Percentiles rank a stretch among this genome's conserved stretches.
phyloP scores from a whole-genome alignment of 2,113 vertebrate genomes.

The Orientallactaga bullata region DNA sequence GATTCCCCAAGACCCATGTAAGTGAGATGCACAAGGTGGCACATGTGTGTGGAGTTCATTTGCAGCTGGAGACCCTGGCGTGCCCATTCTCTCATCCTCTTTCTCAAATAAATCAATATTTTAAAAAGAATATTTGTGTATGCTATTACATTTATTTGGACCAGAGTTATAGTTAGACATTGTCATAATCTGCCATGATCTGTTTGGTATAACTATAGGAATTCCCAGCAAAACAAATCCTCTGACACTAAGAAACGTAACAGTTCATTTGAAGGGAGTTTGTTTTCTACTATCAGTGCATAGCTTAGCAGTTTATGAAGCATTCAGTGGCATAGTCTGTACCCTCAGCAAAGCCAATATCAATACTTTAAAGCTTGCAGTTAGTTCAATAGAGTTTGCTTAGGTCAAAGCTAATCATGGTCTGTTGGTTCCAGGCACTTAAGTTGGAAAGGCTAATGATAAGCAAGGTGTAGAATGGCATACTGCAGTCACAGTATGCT shows the following conservation, averaged over 20 bases:
- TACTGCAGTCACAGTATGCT: background rate
- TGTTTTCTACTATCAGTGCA: background rate
- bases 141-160: constrained; percentile 42
- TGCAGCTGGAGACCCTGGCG: no score
- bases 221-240: constrained; percentile 46
- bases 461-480: constrained; percentile 41
- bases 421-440: constrained; percentile 30
- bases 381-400: constrained; percentile 14
- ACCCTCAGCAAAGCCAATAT: constrained; percentile 19
- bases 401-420: constrained; percentile 50
- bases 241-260: background rate
- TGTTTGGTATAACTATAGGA: constrained; percentile 55
- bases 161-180: constrained; percentile 41
- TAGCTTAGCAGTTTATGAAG: constrained; percentile 46
- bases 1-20: no score
- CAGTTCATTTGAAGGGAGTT: constrained; percentile 24
- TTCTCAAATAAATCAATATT: no score
- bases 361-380: constrained; percentile 6
- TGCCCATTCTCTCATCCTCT: no score
- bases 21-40: no score
- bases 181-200: constrained; percentile 42
- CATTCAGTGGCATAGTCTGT: constrained; percentile 18
- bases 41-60: no score
- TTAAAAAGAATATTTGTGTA: background rate
- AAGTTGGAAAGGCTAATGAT: constrained; percentile 58